phyloP scores from a whole-genome alignment of 2,888 invertebrate species.

The Achlya flavicornis region DNA sequence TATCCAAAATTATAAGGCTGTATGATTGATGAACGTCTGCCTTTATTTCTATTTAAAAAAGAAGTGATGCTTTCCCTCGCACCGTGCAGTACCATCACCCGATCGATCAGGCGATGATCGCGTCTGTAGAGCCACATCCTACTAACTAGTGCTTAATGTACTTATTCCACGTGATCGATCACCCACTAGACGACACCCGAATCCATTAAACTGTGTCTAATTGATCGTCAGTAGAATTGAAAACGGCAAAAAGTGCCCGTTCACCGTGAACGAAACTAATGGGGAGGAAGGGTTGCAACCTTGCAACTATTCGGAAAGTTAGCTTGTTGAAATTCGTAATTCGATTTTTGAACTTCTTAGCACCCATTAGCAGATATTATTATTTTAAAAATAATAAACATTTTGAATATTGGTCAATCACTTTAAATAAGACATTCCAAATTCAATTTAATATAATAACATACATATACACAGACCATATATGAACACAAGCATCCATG shows the following conservation, averaged over 20 bases:
- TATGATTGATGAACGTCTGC: slow-evolving; percentile 25
- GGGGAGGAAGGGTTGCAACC: neutral
- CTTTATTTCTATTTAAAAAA: slow-evolving; percentile 30
- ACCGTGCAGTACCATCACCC: slow-evolving; percentile 30
- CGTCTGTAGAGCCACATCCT: slow-evolving; percentile 49
- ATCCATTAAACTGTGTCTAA: slow-evolving; percentile 80
- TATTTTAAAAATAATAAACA: no score
- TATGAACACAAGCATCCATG: neutral
- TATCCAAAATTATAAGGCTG: slow-evolving; percentile 11
- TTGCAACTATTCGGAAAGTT: neutral
- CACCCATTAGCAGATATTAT: no score
- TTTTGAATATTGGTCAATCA: no score
- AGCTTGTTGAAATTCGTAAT: neutral
- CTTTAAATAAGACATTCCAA: neutral
- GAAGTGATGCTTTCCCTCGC: neutral
- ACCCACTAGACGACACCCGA: slow-evolving; percentile 66
- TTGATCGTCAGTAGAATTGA: slow-evolving; percentile 76
- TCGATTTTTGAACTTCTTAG: no score
- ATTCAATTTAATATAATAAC: neutral
- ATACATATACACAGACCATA: neutral
- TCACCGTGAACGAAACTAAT: slow-evolving; percentile 5
- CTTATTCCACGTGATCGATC: slow-evolving; percentile 76
- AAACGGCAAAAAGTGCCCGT: slow-evolving; percentile 68
- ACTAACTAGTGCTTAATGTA: slow-evolving; percentile 74
- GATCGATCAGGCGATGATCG: slow-evolving; percentile 64